Evolutionary conservation across 2,797 vertebrate species (phyloP), one percentile per base, ranked within the genome.

Genomic region (Denticeps clupeoides): DNA sequence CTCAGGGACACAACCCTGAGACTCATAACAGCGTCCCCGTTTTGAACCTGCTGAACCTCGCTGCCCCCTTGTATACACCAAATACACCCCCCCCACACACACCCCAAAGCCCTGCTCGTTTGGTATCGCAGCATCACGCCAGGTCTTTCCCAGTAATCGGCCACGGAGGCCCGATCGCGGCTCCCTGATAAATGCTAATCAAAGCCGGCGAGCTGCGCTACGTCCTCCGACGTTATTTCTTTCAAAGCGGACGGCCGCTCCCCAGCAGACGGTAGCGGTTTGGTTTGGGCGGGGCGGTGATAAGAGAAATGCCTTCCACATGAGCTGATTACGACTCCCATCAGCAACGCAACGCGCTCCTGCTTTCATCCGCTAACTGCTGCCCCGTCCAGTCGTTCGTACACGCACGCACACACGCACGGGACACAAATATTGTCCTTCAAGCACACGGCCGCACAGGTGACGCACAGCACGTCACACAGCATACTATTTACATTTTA

Each of bases 281-380:
- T 72, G 51, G 19, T 2, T 4, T n/a, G 22, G 22, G 32, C n/a
- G 32, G 29, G 28, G 31, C 15, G 33, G 63, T 43, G 80, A 82
- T 83, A 77, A 78, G 70, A 60, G 8, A 21, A 80, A 79, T 72
- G 70, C 41, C 75, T 82, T 69, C 78, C 79, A 82, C 75, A 78
- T 81, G 77, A 65, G 49, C 45, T 37, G 6, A 29, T 12, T 16
- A 7, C 56, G 4, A 7, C 35, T 21, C 19, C 32, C 19, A 21
- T 22, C 19, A 32, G 5, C 11, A n/a, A 41, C 18, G 12, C 22
- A 8, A 22, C 27, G n/a, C 18, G 6, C 9, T 23, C 11, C n/a
- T 18, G 16, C n/a, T 24, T 26, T 6, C 12, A 28, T 37, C 15
- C 8, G 10, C 7, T 21, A 38, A 35, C 35, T 38, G 35, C 16